Evolutionary conservation across 2,113 vertebrate species (phyloP), one percentile per base, ranked within the genome.

Genomic region (Marmota monax): DNA sequence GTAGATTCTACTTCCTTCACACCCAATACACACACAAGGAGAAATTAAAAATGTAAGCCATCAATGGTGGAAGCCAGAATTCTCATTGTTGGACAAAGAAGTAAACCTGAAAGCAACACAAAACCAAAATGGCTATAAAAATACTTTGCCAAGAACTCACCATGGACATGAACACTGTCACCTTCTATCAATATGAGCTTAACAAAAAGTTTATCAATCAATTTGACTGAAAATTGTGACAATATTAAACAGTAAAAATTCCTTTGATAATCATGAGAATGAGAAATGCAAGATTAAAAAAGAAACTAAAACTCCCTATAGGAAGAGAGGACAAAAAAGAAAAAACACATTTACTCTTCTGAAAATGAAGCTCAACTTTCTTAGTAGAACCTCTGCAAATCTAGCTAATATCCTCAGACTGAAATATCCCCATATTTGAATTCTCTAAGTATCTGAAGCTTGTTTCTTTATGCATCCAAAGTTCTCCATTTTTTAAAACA

Each of bases 201-300:
- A 88, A 84, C 37, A 90, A 87, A 92, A 89, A 23, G 20, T 29
- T 73, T 90, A 48, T 74, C 39, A 63, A 39, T 72, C 63, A 85
- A 32, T 4, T 73, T 95, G 61, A 94, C 42, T 87, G 17, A 77
- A 94, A 94, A 94, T 69, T 53, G 10, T 85, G 74, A 88, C 18
- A 94, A 51, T 56, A 79, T 1, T 89, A 53, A 96, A 76, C 61
- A 82, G 88, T 58, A 88, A 90, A 87, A 96, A 79, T 70, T 90
- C 58, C 72, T 39, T 82, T 51, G 23, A 69, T 76, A 65, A 93
- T 65, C 84, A 74, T 74, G 23, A 95, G 16, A 78, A 91, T 13
- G 22, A 91, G 22, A 93, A 88, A 69, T 32, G 83, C 65, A 96
- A 84, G 61, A 53, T 89, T 90, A 61, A 92, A 96, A 93, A 86